A percentile compares a stretch with the other conserved stretches of the same genome.
These are phyloP conservation scores for Pterostichus madidus DNA, from an alignment of 2,888 invertebrate species.

Conservation along the genomic window DNA sequence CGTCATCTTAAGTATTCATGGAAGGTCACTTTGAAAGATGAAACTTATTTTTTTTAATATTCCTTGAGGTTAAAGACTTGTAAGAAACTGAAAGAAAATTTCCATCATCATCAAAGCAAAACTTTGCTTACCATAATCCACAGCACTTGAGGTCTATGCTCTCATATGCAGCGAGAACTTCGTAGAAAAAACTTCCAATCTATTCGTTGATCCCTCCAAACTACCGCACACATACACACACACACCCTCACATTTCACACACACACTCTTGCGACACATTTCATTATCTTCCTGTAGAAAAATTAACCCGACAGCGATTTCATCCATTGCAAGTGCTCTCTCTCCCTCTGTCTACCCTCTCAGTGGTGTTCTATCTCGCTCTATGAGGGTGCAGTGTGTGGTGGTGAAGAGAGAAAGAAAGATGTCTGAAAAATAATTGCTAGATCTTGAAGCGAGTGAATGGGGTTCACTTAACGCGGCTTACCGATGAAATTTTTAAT, in stretches of 20 bases:
- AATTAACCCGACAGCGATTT: constrained; percentile 19
- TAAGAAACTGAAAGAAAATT: constrained; percentile 21
- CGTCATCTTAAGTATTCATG: not conserved
- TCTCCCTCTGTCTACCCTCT: not conserved
- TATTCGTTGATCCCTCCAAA: constrained; percentile 31
- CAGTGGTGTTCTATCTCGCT: too few species aligned
- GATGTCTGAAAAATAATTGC: constrained; percentile 74
- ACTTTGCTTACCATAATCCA: constrained; percentile 3
- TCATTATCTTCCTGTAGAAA: constrained; percentile 29
- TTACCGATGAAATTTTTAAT: constrained; percentile 77
- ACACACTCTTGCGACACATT: not conserved
- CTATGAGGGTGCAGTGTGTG: too few species aligned
- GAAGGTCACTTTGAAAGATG: too few species aligned
- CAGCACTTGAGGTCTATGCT: constrained; percentile 23
- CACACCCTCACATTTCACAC: not conserved
- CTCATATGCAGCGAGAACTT: constrained; percentile 7
- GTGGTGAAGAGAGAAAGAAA: constrained; percentile 4
- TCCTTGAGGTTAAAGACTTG: not conserved
- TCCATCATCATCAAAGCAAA: constrained; percentile 11
- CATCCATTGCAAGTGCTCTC: not conserved
- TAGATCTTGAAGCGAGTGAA: constrained; percentile 71
- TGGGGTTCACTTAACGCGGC: constrained; percentile 74
- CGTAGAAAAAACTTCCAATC: constrained; percentile 43
- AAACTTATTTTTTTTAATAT: too few species aligned
- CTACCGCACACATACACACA: constrained; percentile 13